A percentile compares a stretch with the other conserved stretches of the same genome.
Evolutionary conservation across 2,797 vertebrate genomes (phyloP).

Genomic region (Meda fulgida): DNA sequence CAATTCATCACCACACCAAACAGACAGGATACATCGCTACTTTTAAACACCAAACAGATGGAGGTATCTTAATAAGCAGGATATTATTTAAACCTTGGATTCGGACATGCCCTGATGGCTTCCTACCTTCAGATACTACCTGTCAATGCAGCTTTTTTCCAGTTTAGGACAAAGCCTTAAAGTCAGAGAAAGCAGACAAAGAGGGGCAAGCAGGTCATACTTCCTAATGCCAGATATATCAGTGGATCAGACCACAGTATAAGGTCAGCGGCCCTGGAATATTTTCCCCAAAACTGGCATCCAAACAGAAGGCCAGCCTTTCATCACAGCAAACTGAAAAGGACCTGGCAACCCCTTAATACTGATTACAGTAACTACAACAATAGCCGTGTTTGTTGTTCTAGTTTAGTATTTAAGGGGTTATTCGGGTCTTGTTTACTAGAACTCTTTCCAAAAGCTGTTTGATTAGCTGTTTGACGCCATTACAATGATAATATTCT

Average conservation of each 20-base stretch:
- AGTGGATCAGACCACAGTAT: slow-evolving; percentile 18
- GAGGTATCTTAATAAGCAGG: neutral
- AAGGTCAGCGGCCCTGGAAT: neutral
- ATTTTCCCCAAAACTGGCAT: slow-evolving; percentile 38
- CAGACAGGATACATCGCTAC: neutral
- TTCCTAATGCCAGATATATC: slow-evolving; percentile 33
- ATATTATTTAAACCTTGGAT: neutral
- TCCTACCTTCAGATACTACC: neutral
- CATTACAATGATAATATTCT: slow-evolving; percentile 32
- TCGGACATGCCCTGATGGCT: neutral
- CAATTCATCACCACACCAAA: neutral
- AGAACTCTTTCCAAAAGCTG: slow-evolving; percentile 9
- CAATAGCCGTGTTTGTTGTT: slow-evolving; percentile 46
- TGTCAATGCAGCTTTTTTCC: neutral
- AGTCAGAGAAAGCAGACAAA: slow-evolving; percentile 5
- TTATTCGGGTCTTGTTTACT: slow-evolving; percentile 12
- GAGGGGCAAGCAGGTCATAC: neutral
- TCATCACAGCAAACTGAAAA: slow-evolving; percentile 47
- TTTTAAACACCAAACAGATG: neutral
- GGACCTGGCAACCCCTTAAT: slow-evolving; percentile 39
- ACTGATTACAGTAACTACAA: slow-evolving; percentile 42
- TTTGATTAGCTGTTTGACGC: slow-evolving; percentile 26
- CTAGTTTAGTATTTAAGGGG: slow-evolving; percentile 37
- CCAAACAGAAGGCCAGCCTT: slow-evolving; percentile 37
- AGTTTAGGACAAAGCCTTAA: neutral